Evolutionary conservation across 2,113 vertebrate species (phyloP).

Genomic region (Bothrops jararaca): DNA sequence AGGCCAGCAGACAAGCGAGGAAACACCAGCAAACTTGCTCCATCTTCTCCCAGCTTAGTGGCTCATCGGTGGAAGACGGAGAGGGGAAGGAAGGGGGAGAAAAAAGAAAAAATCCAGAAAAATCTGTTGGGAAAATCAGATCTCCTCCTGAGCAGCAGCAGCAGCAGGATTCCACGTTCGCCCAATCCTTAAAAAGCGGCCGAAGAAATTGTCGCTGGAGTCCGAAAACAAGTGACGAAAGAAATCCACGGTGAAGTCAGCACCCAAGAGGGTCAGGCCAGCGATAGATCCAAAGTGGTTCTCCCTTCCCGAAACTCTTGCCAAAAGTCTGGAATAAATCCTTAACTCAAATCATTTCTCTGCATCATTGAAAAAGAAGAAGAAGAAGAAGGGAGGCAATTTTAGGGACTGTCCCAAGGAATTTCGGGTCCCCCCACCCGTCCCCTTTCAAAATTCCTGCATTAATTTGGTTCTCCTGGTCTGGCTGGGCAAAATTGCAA

Average conservation of each 20-base stretch:
- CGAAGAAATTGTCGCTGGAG: no score
- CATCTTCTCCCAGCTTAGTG: not conserved
- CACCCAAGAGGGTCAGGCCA: not conserved
- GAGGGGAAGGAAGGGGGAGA: not conserved
- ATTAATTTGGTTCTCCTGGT: not conserved
- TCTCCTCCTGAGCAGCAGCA: not conserved
- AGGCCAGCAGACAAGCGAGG: not conserved
- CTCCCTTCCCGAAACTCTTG: not conserved
- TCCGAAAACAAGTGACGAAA: constrained; percentile 22
- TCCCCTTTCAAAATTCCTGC: not conserved
- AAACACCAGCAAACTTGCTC: not conserved
- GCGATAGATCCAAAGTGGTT: not conserved
- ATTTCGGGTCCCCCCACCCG: not conserved
- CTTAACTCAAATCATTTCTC: not conserved
- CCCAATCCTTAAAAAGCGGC: not conserved
- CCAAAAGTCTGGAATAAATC: not conserved
- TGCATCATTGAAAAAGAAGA: not conserved
- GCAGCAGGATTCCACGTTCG: no score
- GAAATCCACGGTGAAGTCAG: not conserved
- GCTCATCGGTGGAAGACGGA: not conserved
- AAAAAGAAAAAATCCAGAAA: not conserved
- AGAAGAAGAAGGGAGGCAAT: not conserved
- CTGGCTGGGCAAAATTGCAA: not conserved
- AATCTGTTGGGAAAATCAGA: not conserved
- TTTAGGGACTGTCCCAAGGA: not conserved